Base-by-base conservation (phyloP, 2,113 vertebrate genomes). In the Polyodon spathula region DNA sequence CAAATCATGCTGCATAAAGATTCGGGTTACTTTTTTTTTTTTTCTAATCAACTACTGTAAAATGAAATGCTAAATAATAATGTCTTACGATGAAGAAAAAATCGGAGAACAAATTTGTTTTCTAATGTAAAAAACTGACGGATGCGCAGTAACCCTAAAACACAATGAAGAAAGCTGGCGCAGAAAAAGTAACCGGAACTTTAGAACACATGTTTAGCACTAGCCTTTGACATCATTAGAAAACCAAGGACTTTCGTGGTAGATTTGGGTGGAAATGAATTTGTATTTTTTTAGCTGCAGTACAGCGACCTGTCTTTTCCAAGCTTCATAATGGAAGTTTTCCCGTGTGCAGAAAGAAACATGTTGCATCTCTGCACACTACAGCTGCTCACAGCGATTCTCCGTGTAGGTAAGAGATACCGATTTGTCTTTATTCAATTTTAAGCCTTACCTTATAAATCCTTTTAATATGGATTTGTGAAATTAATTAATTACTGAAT, bases 361-460 rank as follows among this genome's bases (percentile, higher is more conserved):
- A 87, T 87, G 85, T 84, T 84, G 81, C 79, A 71, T 57, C 67
- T 84, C 58, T 56, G 71, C 50, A 63, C 68, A 61, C 78, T 81
- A 55, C 79, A 81, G 60, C 71, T 63, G 52, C 60, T 70, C 67
- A 54, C 78, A 66, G 71, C 82, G 10, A 55, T 78, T 66, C 79
- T 85, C 73, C 71, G 76, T 51, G 72, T 68, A 82, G 84, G 85
- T 87, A 78, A 87, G 83, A 59, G 44, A 11, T n/a, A 48, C 12
- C n/a, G 27, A 46, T 46, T 2, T 15, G 41, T 57, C 41, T 57
- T 15, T 11, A n/a, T n/a, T n/a, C n/a, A n/a, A n/a, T n/a, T n/a
- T n/a, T n/a, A n/a, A n/a, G n/a, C n/a, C n/a, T n/a, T n/a, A n/a
- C n/a, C n/a, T n/a, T n/a, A n/a, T n/a, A n/a, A n/a, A n/a, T n/a